Evolutionary conservation across 2,888 invertebrate genomes (phyloP), one percentile per base, ranked within the genome.

Genomic region (Torymus texanus): DNA sequence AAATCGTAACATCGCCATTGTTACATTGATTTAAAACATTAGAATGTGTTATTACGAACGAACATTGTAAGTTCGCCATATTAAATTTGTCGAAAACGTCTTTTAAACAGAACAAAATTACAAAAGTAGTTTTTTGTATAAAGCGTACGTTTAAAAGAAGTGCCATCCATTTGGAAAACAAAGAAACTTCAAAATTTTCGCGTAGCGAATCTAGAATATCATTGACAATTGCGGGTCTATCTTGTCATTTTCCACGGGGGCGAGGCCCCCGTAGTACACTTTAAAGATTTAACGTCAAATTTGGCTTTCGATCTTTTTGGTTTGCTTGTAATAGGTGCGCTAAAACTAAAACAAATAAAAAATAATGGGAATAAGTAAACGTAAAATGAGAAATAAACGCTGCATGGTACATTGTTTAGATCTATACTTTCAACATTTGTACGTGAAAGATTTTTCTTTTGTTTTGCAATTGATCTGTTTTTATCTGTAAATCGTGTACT

Each of bases 191-290:
- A 63, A 81, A 79, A 70, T 66, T 62, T 56, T 41, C 24, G 73
- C 78, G 75, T 13, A 24, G 67, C 62, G 62, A 83, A 83, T 83
- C 76, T 84, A 85, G 82, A 84, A 84, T 84, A 82, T 84, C 84
- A 87, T 87, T 84, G 85, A 85, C 86, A 87, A 87, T 85, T 87
- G 87, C 84, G 87, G 88, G 88, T 88, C 87, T 88, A 86, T 86
- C 88, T 89, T 89, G 88, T 89, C 89, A 89, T 89, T 88, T 88
- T 89, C 88, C 87, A 88, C 82, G 81, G 80, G 80, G 81, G 80
- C 75, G 79, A 81, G 53, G 71, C 62, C 24, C 29, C 5, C 13
- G 58, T 66, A 29, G 13, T 16, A 13, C 55, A 53, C 24, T 14
- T 50, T 2, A 11, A 67, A 53, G 53, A 59, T 53, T 70, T 66